Percentiles rank a stretch among this genome's conserved stretches.
Evolutionary conservation across 2,113 vertebrate genomes (phyloP).

Genomic region (Osmerus mordax): DNA sequence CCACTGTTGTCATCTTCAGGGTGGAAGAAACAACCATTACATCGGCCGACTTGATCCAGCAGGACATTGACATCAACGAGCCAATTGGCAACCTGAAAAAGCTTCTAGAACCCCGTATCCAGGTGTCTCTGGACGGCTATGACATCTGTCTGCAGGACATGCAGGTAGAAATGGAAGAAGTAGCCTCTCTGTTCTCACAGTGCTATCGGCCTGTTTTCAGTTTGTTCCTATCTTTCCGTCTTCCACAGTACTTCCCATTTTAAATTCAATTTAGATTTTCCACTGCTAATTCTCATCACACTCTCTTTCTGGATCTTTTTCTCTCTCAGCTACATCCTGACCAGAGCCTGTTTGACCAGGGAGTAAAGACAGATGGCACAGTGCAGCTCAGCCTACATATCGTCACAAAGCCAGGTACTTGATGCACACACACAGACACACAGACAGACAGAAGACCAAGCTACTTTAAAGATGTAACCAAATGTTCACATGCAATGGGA

Average conservation of each 20-base stretch:
- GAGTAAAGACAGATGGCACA: slow-evolving; percentile 97
- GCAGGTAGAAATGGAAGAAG: slow-evolving; percentile 73
- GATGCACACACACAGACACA: not conserved
- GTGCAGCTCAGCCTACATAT: slow-evolving; percentile 98
- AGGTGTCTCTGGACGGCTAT: slow-evolving; percentile 88
- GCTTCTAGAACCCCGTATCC: slow-evolving; percentile 91
- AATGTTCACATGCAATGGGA: too few relatives aligned
- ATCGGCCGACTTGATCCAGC: slow-evolving; percentile 92
- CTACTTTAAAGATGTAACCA: not conserved
- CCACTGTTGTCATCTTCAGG: slow-evolving; percentile 60
- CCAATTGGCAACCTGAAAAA: slow-evolving; percentile 96
- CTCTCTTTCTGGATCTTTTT: not conserved
- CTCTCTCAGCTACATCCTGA: slow-evolving; percentile 86
- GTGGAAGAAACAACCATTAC: slow-evolving; percentile 92
- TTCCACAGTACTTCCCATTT: not conserved
- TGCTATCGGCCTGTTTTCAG: not conserved
- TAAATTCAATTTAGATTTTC: not conserved
- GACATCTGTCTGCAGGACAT: slow-evolving; percentile 98
- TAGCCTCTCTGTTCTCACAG: not conserved
- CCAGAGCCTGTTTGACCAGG: slow-evolving; percentile 96
- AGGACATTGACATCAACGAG: slow-evolving; percentile 97
- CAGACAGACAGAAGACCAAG: not conserved
- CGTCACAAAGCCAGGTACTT: slow-evolving; percentile 88
- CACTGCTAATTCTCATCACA: not conserved
- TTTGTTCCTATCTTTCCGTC: not conserved